Conservation (phyloP, 2,113 vertebrate genomes). For the Diadophis punctatus region DNA sequence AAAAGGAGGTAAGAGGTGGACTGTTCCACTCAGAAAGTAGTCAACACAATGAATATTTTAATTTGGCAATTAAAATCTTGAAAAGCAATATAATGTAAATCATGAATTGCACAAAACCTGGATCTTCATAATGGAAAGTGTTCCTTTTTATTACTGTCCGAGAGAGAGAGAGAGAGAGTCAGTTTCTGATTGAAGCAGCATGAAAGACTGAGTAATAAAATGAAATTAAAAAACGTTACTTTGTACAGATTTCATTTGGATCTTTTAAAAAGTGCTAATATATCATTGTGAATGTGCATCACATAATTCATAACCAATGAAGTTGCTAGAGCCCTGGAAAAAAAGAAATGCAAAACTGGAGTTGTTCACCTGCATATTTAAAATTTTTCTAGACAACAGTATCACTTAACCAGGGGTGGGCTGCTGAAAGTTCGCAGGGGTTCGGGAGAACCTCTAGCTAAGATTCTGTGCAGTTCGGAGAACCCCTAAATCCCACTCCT, state of each 20-base stretch:
- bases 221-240: not conserved
- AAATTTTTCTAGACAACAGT: not conserved
- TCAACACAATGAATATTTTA: conserved; percentile 14
- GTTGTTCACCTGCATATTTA: not conserved
- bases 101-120: conserved; percentile 1
- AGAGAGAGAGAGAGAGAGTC: not conserved
- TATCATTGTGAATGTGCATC: not conserved
- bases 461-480: too few species aligned
- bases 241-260: not conserved
- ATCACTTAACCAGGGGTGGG: too few species aligned
- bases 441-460: too few species aligned
- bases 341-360: not conserved
- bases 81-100: conserved; percentile 29
- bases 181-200: not conserved
- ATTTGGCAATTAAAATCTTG: conserved; percentile 33
- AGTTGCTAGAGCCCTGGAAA: not conserved
- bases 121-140: not conserved
- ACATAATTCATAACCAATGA: not conserved
- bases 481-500: too few species aligned
- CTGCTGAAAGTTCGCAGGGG: too few species aligned
- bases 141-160: not conserved
- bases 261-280: not conserved
- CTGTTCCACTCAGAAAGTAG: conserved; percentile 8
- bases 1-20: conserved; percentile 9
- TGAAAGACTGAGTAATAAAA: not conserved